Base-by-base conservation (phyloP, 1,140 invertebrate species). In the Anagrus nilaparvatae region DNA sequence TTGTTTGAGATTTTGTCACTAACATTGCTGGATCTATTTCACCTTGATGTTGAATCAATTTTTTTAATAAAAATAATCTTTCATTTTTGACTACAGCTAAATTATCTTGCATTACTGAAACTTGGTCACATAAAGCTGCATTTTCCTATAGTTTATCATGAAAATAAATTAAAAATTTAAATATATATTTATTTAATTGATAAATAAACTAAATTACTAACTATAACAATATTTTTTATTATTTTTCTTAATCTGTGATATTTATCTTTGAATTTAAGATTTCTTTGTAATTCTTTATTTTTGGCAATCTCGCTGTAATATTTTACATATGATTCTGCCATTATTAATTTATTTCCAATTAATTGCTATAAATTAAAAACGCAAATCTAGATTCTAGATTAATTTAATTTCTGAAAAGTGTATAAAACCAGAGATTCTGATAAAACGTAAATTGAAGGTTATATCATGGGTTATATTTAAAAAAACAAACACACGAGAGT, bases 71-170 rank as follows among this genome's bases (percentile, higher is more conserved):
- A 67, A 78, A 84, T 59, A 82, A 73, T 48, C 83, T 69, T 61
- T 87, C 83, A 62, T 87, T 82, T 59, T 82, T 83, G 2, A 77
- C 75, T 45, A 79, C 69, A 31, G 81, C 62, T 29, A 85, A 75
- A 63, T 80, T 82, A 53, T 84, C 80, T 66, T 88, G 82, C 45
- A 81, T 73, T 59, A 77, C 72, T 8, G 82, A 74, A 27, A 86
- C 78, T 73, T 86, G 82, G 73, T 87, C 84, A 62, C 83, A 86
- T 8, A 87, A 52, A 13, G 82, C 79, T 47, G 82, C 81, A 76
- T 87, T 87, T 69, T 85, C 78, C 84, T 86, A 50, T 14, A 64
- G 59, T 48, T 45, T 16, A 9, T n/a, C 19, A 23, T 1, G 27
- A 14, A 18, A 43, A 43, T 20, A 31, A 33, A 3, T 21, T 23